Evolutionary conservation across 2,113 vertebrate species (phyloP), one percentile per base, ranked within the genome.

Genomic region (Syngnathus floridae): DNA sequence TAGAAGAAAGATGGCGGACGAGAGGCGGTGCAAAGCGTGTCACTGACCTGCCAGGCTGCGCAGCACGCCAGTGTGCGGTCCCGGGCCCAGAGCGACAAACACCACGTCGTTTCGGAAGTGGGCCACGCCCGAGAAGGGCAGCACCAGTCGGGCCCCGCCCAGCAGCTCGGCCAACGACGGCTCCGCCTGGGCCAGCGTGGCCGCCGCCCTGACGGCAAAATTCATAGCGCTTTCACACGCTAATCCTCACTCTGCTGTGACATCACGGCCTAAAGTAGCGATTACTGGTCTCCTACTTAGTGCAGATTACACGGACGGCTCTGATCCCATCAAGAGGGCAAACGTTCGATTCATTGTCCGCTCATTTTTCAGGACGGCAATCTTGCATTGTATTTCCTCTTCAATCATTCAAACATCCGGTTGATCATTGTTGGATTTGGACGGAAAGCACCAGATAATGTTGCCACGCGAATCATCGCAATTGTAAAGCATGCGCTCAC

Each of bases 61-160:
- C 78, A 99, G 92, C 0, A 71, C 70, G 41, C 67, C 3, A 74
- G 85, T 52, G 65, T 94, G 90, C 40, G 90, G 89, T 71, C 93
- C 93, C 12, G 91, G 89, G 41, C 79, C 76, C 78, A 98, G 73
- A 71, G 90, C 91, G 69, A 93, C 92, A 88, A 95, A 99, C 77
- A 87, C 94, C 90, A 99, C 91, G 88, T 97, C 92, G 89, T 92
- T 91, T 84, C 68, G 86, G 77, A 98, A 99, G 78, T 94, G 92
- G 81, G 87, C 87, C 46, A 94, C 84, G 58, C 95, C 95, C 62
- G 86, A 87, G 90, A 99, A 96, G 68, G 92, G 91, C 73, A 98
- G 88, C 79, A 87, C 69, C 82, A 97, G 80, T 0, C 70, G 82
- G 82, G 78, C 88, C 86, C 93, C 93, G 80, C 87, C 85, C 65